A percentile compares a stretch with the other conserved stretches of the same genome.
Evolutionary conservation across 1,140 invertebrate species (phyloP).

Genomic region (Matsumurasca onukii): DNA sequence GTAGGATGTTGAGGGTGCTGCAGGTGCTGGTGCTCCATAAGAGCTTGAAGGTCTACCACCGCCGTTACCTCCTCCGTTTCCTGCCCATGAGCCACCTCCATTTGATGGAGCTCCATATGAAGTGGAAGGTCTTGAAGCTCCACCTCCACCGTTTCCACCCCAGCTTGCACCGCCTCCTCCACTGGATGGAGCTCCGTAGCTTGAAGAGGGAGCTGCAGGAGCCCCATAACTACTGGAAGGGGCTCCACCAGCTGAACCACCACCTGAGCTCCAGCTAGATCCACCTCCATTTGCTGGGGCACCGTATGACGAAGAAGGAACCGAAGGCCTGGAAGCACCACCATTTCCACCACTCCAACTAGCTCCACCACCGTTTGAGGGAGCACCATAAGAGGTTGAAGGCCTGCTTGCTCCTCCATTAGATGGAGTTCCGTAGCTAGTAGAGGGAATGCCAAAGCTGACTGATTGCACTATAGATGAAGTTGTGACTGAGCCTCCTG

Average conservation of each 20-base stretch:
- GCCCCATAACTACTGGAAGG: not conserved
- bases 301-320: not conserved
- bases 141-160: not conserved
- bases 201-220: conserved; percentile 21
- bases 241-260: not conserved
- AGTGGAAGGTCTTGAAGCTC: conserved; percentile 29
- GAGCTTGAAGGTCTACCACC: conserved; percentile 28
- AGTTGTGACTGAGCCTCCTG: not conserved
- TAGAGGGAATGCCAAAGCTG: conserved; percentile 24
- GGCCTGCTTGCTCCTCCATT: conserved; percentile 1
- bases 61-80: no score
- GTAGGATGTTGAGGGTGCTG: conserved; percentile 28
- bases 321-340: no score
- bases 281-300: conserved; percentile 5
- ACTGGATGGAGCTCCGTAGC: conserved; percentile 35
- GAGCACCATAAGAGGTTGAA: conserved; percentile 37
- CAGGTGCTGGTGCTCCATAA: conserved; percentile 31
- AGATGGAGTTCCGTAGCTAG: conserved; percentile 35
- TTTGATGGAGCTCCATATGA: conserved; percentile 36
- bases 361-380: not conserved
- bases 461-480: conserved; percentile 23
- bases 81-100: not conserved
- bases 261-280: not conserved
- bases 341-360: not conserved
- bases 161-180: not conserved